Evolutionary conservation across 1,140 invertebrate species (phyloP).

Genomic region (Batillaria attramentaria): DNA sequence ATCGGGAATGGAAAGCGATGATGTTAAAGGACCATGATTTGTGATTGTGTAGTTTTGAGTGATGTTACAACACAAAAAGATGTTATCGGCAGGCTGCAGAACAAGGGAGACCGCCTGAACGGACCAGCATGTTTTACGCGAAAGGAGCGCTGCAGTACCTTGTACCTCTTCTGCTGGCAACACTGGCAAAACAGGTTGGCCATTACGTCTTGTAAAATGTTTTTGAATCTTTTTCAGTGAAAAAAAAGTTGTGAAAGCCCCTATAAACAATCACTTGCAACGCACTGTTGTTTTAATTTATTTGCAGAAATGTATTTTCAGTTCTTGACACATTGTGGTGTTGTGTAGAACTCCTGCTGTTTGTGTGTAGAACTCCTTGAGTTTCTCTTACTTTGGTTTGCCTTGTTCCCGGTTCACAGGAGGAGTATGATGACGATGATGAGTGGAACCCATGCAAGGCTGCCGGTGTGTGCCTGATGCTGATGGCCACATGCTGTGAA

Average conservation of each 20-base stretch:
- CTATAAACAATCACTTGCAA: no score
- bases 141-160: constrained; percentile 96
- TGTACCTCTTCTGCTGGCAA: constrained; percentile 93
- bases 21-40: no score
- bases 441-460: constrained; percentile 99
- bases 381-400: background rate
- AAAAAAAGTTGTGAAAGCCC: no score
- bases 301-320: no score
- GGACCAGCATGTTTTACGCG: constrained; percentile 92
- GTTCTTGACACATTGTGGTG: no score
- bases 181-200: constrained; percentile 94
- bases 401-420: constrained; percentile 48
- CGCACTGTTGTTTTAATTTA: background rate
- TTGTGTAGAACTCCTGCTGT: no score
- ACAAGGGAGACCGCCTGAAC: constrained; percentile 88
- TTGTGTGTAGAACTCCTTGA: no score
- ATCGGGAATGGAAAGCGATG: no score
- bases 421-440: constrained; percentile 86
- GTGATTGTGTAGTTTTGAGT: background rate
- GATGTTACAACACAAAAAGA: background rate
- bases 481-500: constrained; percentile 96
- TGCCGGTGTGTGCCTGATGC: constrained; percentile 98
- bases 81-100: constrained; percentile 80
- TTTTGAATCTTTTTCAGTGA: no score
- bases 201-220: no score